A percentile compares a stretch with the other conserved stretches of the same genome.
Conservation (phyloP, 2,888 invertebrate genomes). For the Cephus runcator region DNA sequence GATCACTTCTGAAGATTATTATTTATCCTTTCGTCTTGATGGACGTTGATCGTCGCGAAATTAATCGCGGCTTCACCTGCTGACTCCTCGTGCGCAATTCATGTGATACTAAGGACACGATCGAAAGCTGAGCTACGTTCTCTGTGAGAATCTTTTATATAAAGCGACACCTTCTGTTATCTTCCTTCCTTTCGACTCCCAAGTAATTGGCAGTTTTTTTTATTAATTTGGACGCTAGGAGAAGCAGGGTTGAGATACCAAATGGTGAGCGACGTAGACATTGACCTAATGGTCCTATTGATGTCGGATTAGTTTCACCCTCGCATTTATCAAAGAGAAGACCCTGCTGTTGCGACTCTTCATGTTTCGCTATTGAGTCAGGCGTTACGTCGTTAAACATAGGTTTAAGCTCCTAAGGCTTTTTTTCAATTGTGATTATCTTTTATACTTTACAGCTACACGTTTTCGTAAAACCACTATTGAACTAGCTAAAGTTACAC, state of each 20-base stretch:
- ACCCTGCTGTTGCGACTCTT: neutral
- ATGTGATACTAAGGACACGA: slow-evolving; percentile 7
- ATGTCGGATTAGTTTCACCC: neutral
- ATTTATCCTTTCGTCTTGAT: neutral
- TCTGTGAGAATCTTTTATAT: slow-evolving; percentile 22
- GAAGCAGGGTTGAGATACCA: neutral
- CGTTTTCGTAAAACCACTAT: neutral
- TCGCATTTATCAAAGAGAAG: neutral
- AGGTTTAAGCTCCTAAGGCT: neutral
- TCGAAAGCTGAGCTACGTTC: slow-evolving; percentile 21
- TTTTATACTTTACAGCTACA: neutral
- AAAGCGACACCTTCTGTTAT: slow-evolving; percentile 11
- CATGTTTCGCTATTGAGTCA: neutral
- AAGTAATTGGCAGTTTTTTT: slow-evolving; percentile 27
- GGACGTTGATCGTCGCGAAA: neutral
- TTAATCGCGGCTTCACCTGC: neutral
- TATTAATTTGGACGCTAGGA: neutral
- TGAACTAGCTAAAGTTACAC: neutral
- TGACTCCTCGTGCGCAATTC: neutral
- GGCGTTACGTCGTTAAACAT: neutral
- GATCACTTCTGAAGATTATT: slow-evolving; percentile 79
- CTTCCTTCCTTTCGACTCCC: slow-evolving; percentile 33
- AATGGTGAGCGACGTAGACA: neutral
- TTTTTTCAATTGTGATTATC: neutral
- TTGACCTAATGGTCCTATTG: neutral